These are phyloP conservation scores for Dynastes maya DNA, from an alignment of 2,888 invertebrate genomes.

Conservation along the genomic window DNA sequence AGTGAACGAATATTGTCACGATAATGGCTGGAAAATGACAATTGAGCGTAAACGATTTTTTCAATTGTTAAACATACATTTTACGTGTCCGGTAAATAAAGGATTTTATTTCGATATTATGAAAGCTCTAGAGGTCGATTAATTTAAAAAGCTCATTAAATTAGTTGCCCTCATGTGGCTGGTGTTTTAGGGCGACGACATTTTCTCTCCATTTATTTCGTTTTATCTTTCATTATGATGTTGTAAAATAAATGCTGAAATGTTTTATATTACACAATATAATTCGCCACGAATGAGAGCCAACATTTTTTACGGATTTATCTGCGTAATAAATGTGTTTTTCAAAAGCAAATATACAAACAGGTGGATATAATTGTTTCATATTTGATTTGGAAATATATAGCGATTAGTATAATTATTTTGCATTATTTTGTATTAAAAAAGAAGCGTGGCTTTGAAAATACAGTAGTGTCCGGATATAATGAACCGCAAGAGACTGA, in stretches of 20 bases:
- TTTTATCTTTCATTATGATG: conserved; percentile 9
- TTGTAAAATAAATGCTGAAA: conserved; percentile 1
- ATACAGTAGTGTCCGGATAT: no score
- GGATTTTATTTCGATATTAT: conserved; percentile 20
- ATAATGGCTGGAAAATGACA: not conserved
- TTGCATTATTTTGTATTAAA: no score
- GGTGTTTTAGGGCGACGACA: not conserved
- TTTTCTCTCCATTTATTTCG: not conserved
- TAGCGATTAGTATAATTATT: no score
- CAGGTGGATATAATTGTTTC: no score
- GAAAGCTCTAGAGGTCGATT: not conserved
- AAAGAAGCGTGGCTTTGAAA: no score
- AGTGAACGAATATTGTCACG: not conserved
- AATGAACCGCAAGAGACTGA: no score
- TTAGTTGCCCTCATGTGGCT: not conserved
- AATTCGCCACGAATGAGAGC: not conserved
- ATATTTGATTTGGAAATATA: no score
- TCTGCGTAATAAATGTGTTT: no score
- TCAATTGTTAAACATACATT: not conserved
- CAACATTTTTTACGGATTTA: not conserved
- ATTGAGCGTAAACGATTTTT: not conserved
- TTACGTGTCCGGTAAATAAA: not conserved
- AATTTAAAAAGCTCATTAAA: conserved; percentile 21
- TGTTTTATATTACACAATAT: not conserved
- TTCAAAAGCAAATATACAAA: no score